These are phyloP conservation scores for Protonibea diacanthus DNA, from an alignment of 2,797 vertebrate genomes.

Conservation along the genomic window DNA sequence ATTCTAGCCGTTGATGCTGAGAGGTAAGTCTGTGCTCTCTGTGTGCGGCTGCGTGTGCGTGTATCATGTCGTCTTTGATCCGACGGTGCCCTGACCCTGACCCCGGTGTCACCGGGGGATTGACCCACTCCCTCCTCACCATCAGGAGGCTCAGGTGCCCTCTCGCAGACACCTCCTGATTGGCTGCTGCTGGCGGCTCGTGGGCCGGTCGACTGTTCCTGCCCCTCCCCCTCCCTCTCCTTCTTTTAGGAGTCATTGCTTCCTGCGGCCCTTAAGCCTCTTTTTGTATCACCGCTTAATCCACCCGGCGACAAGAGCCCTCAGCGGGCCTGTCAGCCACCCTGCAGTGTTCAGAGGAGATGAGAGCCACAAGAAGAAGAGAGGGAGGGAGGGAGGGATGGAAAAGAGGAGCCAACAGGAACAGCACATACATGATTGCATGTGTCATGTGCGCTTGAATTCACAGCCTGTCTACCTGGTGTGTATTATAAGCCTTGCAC, in stretches of 20 bases:
- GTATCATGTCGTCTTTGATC: slow-evolving; percentile 71
- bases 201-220: slow-evolving; percentile 52
- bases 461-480: slow-evolving; percentile 34
- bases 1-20: slow-evolving; percentile 39
- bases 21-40: slow-evolving; percentile 54
- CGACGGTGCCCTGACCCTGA: slow-evolving; percentile 71
- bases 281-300: slow-evolving; percentile 85
- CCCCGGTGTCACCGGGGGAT: slow-evolving; percentile 67
- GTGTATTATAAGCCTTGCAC: slow-evolving; percentile 2
- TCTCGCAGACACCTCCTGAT: slow-evolving; percentile 54
- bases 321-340: slow-evolving; percentile 78
- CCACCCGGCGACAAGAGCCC: slow-evolving; percentile 80
- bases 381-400: slow-evolving; percentile 6
- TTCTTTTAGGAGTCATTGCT: slow-evolving; percentile 77
- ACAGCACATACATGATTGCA: slow-evolving; percentile 25
- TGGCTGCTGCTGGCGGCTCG: slow-evolving; percentile 49
- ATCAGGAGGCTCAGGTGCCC: slow-evolving; percentile 70
- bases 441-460: slow-evolving; percentile 42
- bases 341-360: slow-evolving; percentile 73
- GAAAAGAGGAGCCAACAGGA: slow-evolving; percentile 16
- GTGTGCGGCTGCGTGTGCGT: slow-evolving; percentile 32
- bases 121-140: slow-evolving; percentile 62
- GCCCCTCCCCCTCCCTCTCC: not conserved
- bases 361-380: slow-evolving; percentile 46
- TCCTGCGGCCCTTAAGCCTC: slow-evolving; percentile 81